phyloP scores from a whole-genome alignment of 1,140 invertebrate genomes.

The Ladona fulva region DNA sequence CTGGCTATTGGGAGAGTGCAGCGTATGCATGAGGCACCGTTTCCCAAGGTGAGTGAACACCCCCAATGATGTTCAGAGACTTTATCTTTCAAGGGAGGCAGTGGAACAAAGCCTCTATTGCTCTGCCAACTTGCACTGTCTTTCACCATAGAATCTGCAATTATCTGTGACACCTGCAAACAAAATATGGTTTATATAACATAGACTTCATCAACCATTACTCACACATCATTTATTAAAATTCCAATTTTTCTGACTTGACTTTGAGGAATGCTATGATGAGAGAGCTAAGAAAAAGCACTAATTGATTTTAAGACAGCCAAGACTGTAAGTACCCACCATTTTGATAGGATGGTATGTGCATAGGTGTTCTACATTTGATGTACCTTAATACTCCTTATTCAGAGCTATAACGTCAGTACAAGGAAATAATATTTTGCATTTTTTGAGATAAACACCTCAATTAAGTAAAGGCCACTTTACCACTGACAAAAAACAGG shows the following conservation, averaged over 20 bases:
- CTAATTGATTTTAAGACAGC: background rate
- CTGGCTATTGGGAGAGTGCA: background rate
- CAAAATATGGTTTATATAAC: background rate
- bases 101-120: background rate
- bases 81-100: background rate
- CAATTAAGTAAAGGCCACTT: no score
- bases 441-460: no score
- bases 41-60: background rate
- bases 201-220: background rate
- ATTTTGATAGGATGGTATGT: background rate
- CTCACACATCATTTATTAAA: background rate
- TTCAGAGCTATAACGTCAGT: no score
- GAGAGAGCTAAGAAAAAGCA: background rate
- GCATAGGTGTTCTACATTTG: no score
- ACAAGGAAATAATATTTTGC: no score
- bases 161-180: background rate
- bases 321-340: background rate
- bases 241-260: background rate
- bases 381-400: no score
- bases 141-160: background rate
- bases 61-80: background rate
- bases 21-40: background rate
- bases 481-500: no score
- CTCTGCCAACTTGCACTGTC: background rate
- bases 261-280: background rate